Percentiles rank a stretch among this genome's conserved stretches.
phyloP scores from a whole-genome alignment of 2,888 invertebrate species.

The Chymomyza procnemis region DNA sequence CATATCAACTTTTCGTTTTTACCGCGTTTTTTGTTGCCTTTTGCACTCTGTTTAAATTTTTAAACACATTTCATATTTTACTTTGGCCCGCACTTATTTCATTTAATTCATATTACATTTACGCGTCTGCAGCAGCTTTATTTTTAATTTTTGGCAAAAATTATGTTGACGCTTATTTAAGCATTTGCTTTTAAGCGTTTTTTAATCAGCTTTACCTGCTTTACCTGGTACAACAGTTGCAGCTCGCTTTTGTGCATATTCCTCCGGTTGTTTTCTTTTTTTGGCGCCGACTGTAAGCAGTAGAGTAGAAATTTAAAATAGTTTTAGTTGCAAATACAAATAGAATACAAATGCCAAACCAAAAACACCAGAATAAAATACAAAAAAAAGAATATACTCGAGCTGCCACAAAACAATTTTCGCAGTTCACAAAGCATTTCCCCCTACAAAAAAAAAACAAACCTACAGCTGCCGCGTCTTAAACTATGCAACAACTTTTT shows the following conservation, averaged over 20 bases:
- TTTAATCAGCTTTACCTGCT: conserved; percentile 21
- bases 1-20: conserved; percentile 29
- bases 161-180: conserved; percentile 18
- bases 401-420: not conserved
- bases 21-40: conserved; percentile 19
- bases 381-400: not conserved
- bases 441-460: not conserved
- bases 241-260: not conserved
- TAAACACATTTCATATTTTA: conserved; percentile 48
- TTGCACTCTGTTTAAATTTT: conserved; percentile 37
- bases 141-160: not conserved
- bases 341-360: not conserved
- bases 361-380: not conserved
- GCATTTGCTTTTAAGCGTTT: conserved; percentile 32
- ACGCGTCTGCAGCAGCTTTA: not conserved
- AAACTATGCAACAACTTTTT: conserved; percentile 2
- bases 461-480: not conserved
- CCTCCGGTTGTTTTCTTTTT: too few relatives aligned
- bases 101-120: conserved; percentile 43
- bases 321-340: not conserved
- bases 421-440: not conserved
- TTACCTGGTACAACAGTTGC: too few relatives aligned
- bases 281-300: not conserved
- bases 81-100: conserved; percentile 51
- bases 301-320: not conserved